Percentiles rank a stretch among this genome's conserved stretches.
Conservation (phyloP, 2,113 vertebrate species). For the Xenopus borealis region DNA sequence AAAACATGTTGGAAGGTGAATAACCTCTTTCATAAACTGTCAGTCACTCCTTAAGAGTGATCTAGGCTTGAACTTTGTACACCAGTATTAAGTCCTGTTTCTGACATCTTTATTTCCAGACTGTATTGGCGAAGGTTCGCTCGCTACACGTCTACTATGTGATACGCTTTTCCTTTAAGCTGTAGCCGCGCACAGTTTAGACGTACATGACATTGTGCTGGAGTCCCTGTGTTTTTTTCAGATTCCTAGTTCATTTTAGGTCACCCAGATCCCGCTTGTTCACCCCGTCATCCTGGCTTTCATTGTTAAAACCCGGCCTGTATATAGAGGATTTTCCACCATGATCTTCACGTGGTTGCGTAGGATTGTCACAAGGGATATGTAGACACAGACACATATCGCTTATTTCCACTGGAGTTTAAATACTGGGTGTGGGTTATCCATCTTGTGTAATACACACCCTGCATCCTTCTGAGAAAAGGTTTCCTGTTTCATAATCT, state of each 20-base stretch:
- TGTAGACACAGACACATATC: too few species aligned
- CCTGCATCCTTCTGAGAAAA: slow-evolving; percentile 22
- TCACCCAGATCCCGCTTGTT: not conserved
- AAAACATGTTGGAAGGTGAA: too few species aligned
- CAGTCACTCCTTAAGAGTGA: too few species aligned
- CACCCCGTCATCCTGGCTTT: not conserved
- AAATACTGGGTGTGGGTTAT: too few species aligned
- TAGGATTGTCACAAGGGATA: too few species aligned
- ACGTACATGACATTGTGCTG: not conserved
- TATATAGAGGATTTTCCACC: not conserved
- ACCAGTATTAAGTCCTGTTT: too few species aligned
- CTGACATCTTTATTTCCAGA: too few species aligned
- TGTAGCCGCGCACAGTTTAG: slow-evolving; percentile 4
- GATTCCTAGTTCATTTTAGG: slow-evolving; percentile 29
- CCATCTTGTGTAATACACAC: not conserved
- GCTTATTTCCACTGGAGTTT: too few species aligned
- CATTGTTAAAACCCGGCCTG: not conserved
- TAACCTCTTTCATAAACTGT: too few species aligned
- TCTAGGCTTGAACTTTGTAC: too few species aligned
- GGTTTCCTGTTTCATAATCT: slow-evolving; percentile 20
- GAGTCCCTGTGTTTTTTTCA: slow-evolving; percentile 3
- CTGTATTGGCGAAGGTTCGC: too few species aligned
- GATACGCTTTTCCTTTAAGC: slow-evolving; percentile 13
- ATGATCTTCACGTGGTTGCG: not conserved
- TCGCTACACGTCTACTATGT: too few species aligned